Evolutionary conservation across 2,888 invertebrate species (phyloP), one percentile per base, ranked within the genome.

Genomic region (Hipparchia sbordonii): DNA sequence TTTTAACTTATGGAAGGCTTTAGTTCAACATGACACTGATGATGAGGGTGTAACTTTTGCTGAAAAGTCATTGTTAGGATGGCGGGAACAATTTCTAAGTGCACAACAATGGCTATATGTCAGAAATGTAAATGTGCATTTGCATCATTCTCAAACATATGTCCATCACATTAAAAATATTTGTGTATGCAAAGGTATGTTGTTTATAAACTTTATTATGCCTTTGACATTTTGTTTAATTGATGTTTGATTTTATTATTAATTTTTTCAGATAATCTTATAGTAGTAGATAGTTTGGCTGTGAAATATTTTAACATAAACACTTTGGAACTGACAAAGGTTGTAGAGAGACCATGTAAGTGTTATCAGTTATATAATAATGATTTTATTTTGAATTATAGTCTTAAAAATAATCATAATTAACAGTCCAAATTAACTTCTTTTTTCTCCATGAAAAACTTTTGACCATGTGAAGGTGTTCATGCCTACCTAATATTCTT

Each of bases 131-230:
- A 8, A 73, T n/a, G 52, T 83, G 2, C 46, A 60, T 33, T 68
- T 73, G n/a, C 61, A 74, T 33, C 69, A 72, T 66, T 33, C 72
- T 5, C 75, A 79, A 52, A 74, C 63, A 23, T 75, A 78, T 62
- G 54, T 71, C 33, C 33, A 73, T 39, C 33, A 8, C 65, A 75
- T 85, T 45, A 78, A 68, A 59, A 80, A 75, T 56, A 77, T 89
- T 9, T 81, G 82, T 78, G 76, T 89, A 48, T 84, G 83, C 74
- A 82, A 77, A 79, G 86, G 89, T 89, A 82, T 77, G 46, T 46
- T 52, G 9, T n/a, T 67, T 70, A 6, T 7, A 6, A 23, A 6
- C 7, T 23, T 13, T 13, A 57, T 48, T 48, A 6, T 48, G 6
- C 8, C 6, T 48, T 46, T 6, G 46, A 6, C 7, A 8, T 48